Evolutionary conservation across 2,888 invertebrate species (phyloP), one percentile per base, ranked within the genome.

Genomic region (Platycheirus albimanus): DNA sequence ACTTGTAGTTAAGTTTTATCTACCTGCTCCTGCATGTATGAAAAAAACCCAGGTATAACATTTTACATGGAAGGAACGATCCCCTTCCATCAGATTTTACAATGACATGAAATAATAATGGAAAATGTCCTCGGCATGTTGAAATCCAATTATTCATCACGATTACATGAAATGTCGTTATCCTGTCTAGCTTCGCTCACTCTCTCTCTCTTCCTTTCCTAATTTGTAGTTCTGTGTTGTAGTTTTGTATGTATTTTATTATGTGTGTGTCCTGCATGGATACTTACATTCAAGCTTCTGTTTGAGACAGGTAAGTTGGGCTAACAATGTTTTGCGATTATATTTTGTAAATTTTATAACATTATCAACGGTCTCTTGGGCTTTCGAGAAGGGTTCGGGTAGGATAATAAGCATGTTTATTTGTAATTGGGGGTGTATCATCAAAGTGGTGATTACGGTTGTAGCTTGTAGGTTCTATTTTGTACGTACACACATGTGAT

Each of bases 81-180:
- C 70, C 19, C 47, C 47, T 45, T 38, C 64, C 36, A 43, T 47
- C 58, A 36, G 66, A 81, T 67, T 72, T 13, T 61, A 67, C 76
- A 83, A 69, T 78, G 78, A 74, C 78, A 78, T 83, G 83, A 70
- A 64, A 74, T 83, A 83, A 78, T 83, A 83, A 83, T 83, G 83
- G 83, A 72, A 83, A 83, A 83, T 83, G 83, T 83, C 83, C 83
- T 83, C 78, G 64, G 69, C 83, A 83, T 77, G 78, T 74, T 78
- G 77, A 64, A 83, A 83, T 83, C 78, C 83, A 83, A 83, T 83
- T 83, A 83, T 78, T 83, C 83, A 83, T 83, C 69, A 78, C 77
- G 83, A 83, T 83, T 83, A 83, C 72, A 83, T 83, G 69, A 74
- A 78, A 83, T 66, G 83, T 78, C 83, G 72, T 83, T 83, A 83